Evolutionary conservation across 2,113 vertebrate species (phyloP), one percentile per base, ranked within the genome.

Genomic region (Grallaria varia): DNA sequence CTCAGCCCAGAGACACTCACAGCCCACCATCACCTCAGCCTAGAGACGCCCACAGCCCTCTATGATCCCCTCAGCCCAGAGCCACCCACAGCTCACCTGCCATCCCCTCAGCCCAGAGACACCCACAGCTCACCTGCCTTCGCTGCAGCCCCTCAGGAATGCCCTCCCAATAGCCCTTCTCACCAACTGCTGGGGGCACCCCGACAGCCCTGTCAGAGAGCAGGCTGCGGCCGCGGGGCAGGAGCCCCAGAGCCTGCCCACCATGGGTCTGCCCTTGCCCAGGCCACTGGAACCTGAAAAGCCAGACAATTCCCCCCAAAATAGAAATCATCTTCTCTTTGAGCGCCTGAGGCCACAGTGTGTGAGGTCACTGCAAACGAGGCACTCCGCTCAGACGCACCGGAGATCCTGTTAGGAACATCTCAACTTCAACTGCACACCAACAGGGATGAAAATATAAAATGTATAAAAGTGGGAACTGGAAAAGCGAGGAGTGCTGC

Each of bases 361-460:
- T 2, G 0, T 14, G 60, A 22, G 5, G 23, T 12, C 30, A 27
- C 10, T 16, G 50, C 14, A 31, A 11, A 45, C 55, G 28, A 60
- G 33, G 19, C 7, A 1, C 24, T 39, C 25, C 58, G 28, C 58
- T 35, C 11, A 6, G 8, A 30, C 6, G 20, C 8, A 16, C 18
- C n/a, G 56, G 25, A 19, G 10, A 37, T 30, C 42, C 56, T n/a
- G 14, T 33, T 47, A 31, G 53, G 58, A 30, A 33, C 20, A 9
- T 8, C 68, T 56, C 33, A 23, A 4, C 18, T 69, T n/a, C 50
- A 56, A 14, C 12, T 12, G 64, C 40, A 53, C n/a, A 6, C 5
- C 2, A 13, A 8, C 1, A 20, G 1, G 11, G 12, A 8, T 5
- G 0, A 12, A 50, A 5, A n/a, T 27, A 47, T 30, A 33, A 8